Base-by-base conservation (phyloP, 2,888 invertebrate species). In the Nudaria mundana region DNA sequence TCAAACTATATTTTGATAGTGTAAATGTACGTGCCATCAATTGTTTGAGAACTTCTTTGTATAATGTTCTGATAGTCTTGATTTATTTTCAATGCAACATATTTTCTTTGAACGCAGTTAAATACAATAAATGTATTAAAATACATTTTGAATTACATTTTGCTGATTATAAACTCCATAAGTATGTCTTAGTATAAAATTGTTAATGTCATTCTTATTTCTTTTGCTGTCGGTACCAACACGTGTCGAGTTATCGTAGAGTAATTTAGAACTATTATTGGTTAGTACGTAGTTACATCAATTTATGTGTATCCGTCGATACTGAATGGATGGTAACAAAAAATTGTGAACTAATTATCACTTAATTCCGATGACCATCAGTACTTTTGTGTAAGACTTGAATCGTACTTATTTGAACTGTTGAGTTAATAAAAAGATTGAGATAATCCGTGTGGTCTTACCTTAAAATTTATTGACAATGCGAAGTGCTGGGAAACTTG, bases 211-310 rank as follows among this genome's bases (percentile, higher is more conserved):
- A 42, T 36, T 31, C 26, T 22, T 24, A 22, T 32, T 50, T 60
- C 47, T 44, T 37, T 53, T 73, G 63, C 66, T 59, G 49, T 61
- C 76, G 42, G 29, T 80, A 77, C 70, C 34, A 29, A 18, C 36
- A 37, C 44, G 40, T 53, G 38, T 49, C 47, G 40, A 13, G 37
- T 38, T 22, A 47, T 58, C 43, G 47, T 46, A 32, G 49, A 52
- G 53, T 36, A 62, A 63, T 60, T 61, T 51, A 48, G 49, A 48
- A 48, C 38, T 60, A 56, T 52, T 57, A 54, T 61, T 54, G 45
- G 48, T 47, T 24, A 42, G 30, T 55, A 46, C 46, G 46, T 44
- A n/a, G n/a, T n/a, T n/a, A 50, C 40, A 57, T 60, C 48, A 43
- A 45, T 52, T 55, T 42, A 46, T 40, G 39, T 24, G 18, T 34